Conservation (phyloP, 1,140 invertebrate species). For the Vanessa tameamea region DNA sequence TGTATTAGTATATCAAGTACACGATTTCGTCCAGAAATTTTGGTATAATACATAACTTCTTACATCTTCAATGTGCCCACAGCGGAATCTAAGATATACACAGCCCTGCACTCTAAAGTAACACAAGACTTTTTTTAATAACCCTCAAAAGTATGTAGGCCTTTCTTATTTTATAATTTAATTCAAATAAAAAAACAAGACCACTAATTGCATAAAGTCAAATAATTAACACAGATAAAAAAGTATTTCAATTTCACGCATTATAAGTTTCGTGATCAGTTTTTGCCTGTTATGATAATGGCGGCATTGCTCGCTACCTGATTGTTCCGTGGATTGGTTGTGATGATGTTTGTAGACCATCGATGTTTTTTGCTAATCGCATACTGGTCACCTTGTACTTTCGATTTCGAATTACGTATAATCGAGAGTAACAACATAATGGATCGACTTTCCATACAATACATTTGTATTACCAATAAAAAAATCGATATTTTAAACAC, state of each 20-base stretch:
- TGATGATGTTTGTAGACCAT: slow-evolving; percentile 37
- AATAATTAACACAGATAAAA: slow-evolving; percentile 44
- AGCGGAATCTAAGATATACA: no score
- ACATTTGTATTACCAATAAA: slow-evolving; percentile 25
- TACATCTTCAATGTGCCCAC: no score
- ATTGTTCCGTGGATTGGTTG: slow-evolving; percentile 55
- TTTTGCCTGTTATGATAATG: slow-evolving; percentile 61
- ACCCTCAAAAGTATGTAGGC: no score
- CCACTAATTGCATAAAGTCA: slow-evolving; percentile 18
- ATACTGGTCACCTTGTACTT: slow-evolving; percentile 65
- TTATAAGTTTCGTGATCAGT: slow-evolving; percentile 63
- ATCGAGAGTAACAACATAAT: slow-evolving; percentile 25
- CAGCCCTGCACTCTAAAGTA: no score
- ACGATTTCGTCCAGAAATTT: no score
- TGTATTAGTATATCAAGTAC: no score
- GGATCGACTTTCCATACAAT: slow-evolving; percentile 29
- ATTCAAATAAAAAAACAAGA: not conserved
- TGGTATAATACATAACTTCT: no score
- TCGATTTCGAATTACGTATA: slow-evolving; percentile 53
- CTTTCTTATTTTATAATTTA: not conserved
- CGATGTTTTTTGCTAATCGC: slow-evolving; percentile 54
- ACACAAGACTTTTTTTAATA: no score
- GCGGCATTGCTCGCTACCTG: slow-evolving; percentile 51
- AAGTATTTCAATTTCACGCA: slow-evolving; percentile 66
- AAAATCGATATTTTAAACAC: slow-evolving; percentile 9